Evolutionary conservation across 1,140 invertebrate genomes (phyloP).

Genomic region (Heterodera carotae): DNA sequence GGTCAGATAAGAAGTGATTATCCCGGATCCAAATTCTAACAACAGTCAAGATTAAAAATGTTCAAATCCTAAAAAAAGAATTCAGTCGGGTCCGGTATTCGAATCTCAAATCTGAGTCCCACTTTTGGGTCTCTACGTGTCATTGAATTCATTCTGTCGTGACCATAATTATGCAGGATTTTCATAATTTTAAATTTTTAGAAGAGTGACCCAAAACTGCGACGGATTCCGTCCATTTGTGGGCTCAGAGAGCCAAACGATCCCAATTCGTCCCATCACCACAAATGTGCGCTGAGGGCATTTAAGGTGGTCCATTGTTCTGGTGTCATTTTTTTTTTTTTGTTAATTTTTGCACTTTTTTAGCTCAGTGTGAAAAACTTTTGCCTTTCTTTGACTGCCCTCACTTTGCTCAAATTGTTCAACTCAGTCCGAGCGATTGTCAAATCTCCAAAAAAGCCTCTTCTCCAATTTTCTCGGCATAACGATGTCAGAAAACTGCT

Average conservation of each 20-base stretch:
- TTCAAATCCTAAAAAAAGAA: too few species aligned
- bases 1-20: too few species aligned
- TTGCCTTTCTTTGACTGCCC: not conserved
- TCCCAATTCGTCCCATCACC: slow-evolving; percentile 19
- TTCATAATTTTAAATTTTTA: too few species aligned
- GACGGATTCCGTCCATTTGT: not conserved
- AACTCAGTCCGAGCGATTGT: not conserved
- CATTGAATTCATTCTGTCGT: too few species aligned
- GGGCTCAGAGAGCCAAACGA: not conserved
- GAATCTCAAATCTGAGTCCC: too few species aligned
- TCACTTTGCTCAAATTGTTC: slow-evolving; percentile 18
- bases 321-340: not conserved
- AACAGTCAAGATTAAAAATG: too few species aligned
- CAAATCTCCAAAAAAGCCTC: slow-evolving; percentile 3
- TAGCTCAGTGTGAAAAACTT: slow-evolving; percentile 22
- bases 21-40: too few species aligned
- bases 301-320: not conserved
- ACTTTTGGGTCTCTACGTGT: too few species aligned
- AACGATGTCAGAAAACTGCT: slow-evolving; percentile 1
- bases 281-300: not conserved
- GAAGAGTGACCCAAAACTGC: slow-evolving; percentile 2
- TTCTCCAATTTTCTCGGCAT: slow-evolving; percentile 21
- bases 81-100: too few species aligned
- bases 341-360: not conserved
- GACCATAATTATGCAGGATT: too few species aligned